A percentile compares a stretch with the other conserved stretches of the same genome.
These are phyloP conservation scores for Eurystomus glaucurus DNA, from an alignment of 2,797 vertebrate genomes.

Conservation along the genomic window DNA sequence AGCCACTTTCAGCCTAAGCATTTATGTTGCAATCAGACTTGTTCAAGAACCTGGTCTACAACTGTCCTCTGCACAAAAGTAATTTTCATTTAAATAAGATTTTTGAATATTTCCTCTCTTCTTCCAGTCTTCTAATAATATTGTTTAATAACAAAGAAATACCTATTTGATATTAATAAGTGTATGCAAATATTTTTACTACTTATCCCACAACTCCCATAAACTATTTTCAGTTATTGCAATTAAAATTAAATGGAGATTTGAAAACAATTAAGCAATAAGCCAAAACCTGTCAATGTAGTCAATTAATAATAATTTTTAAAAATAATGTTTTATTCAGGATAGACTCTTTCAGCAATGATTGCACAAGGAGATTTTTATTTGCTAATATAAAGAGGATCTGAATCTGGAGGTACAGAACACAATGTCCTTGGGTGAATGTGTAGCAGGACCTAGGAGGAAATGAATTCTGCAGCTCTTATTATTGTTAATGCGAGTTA, in stretches of 20 bases:
- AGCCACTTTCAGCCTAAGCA: neutral
- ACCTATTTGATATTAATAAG: neutral
- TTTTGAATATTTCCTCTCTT: neutral
- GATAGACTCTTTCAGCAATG: neutral
- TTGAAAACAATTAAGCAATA: neutral
- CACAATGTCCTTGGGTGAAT: neutral
- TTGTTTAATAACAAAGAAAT: neutral
- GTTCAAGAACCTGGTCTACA: fast-evolving
- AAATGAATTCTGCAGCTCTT: conserved; percentile 50
- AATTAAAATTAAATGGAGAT: neutral
- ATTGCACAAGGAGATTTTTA: neutral
- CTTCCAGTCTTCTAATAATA: neutral
- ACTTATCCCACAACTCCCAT: neutral
- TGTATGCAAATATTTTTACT: neutral
- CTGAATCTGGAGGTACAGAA: neutral
- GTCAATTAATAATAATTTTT: neutral
- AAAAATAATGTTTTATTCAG: neutral
- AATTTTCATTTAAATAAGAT: neutral
- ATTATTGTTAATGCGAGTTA: conserved; percentile 47
- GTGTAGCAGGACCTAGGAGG: conserved; percentile 6
- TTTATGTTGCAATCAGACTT: neutral
- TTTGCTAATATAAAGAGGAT: neutral
- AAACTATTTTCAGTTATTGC: neutral
- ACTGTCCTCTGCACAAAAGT: neutral
- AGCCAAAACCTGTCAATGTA: neutral